Evolutionary conservation across 2,888 invertebrate genomes (phyloP), one percentile per base, ranked within the genome.

Genomic region (Aphelenchoides bicaudatus): DNA sequence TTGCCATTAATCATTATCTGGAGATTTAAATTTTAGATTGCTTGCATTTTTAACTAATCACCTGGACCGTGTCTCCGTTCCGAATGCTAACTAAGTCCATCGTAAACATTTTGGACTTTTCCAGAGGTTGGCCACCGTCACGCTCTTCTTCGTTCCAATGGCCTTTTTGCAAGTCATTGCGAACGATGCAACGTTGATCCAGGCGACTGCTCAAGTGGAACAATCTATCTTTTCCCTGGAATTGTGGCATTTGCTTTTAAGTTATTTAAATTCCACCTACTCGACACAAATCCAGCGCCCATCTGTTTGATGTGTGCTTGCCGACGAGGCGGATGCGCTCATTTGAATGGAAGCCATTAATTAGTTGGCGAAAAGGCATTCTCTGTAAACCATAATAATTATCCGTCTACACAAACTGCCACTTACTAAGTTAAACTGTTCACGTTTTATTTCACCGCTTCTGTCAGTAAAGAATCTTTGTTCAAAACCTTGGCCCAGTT

Each of bases 71-170:
- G 43, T 21, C 23, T 8, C 25, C 10, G 10, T n/a, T 19, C 16
- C 43, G 21, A 25, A 21, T 10, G 23, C 23, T 6, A 25, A 43
- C 25, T 6, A 43, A 8, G 23, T 43, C 43, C 43, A 43, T 21
- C 10, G 43, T 43, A n/a, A 43, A 43, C 8, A 43, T 8, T n/a
- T 43, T 25, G 43, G 16, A 10, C 6, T 21, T 19, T 8, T n/a
- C 6, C 43, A 19, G 25, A 19, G 43, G 43, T 6, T 21, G 8
- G 23, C 25, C 8, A 13, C 34, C 34, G 23, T 43, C 43, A n/a
- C 43, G 43, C 6, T 43, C 43, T n/a, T 43, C 43, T 8, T 43
- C 21, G 10, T 43, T 19, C 43, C 43, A 43, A 8, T 43, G 21
- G 43, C 43, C 43, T 19, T 6, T n/a, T 8, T 43, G 6, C 43